Conservation (phyloP, 1,140 invertebrate genomes). For the Popillia japonica region DNA sequence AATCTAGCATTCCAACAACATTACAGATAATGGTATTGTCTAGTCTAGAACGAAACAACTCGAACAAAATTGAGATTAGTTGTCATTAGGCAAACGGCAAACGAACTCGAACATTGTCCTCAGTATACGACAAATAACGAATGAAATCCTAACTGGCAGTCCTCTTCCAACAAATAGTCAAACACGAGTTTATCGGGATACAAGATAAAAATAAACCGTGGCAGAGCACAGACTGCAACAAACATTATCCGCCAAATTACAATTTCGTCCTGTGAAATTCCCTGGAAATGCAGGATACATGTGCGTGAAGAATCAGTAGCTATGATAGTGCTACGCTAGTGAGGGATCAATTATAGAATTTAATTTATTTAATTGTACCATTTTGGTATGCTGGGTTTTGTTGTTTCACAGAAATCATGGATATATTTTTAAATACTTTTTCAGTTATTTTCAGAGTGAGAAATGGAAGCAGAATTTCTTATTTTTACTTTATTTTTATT, state of each 20-base stretch:
- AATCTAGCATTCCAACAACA: conserved; percentile 30
- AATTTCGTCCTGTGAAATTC: background rate
- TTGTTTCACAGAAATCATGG: background rate
- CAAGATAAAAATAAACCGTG: conserved; percentile 26
- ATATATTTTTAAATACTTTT: too few species aligned
- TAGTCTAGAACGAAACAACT: conserved; percentile 42
- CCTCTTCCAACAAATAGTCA: conserved; percentile 6
- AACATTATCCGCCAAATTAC: conserved; percentile 31
- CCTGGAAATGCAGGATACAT: background rate
- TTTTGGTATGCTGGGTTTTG: background rate
- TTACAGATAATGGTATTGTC: conserved; percentile 38
- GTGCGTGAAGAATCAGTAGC: background rate
- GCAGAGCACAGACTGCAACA: conserved; percentile 3
- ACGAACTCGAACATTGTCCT: conserved; percentile 42
- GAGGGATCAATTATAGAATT: background rate
- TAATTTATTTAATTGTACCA: background rate
- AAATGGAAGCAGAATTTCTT: too few species aligned
- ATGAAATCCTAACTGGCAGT: conserved; percentile 41
- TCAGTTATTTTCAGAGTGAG: too few species aligned
- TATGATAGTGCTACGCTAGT: background rate
- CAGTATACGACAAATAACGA: conserved; percentile 41
- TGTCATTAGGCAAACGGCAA: conserved; percentile 46
- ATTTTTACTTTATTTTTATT: too few species aligned
- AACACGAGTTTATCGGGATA: conserved; percentile 6
- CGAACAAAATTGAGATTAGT: conserved; percentile 47